These are phyloP conservation scores for Eutrigla gurnardus DNA, from an alignment of 2,797 vertebrate genomes.

Conservation along the genomic window DNA sequence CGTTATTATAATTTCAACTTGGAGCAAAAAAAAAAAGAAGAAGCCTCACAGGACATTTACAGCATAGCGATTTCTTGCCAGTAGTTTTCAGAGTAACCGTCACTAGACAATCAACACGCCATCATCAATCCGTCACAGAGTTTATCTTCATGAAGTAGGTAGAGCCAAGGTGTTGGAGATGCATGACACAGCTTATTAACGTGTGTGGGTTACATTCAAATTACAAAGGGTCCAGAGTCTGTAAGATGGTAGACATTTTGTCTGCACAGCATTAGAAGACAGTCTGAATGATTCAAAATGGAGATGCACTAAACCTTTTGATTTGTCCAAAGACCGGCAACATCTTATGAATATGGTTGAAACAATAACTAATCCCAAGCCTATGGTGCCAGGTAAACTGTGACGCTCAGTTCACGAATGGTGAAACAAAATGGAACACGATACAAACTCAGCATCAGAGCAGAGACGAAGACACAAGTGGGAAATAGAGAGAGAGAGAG, in stretches of 20 bases:
- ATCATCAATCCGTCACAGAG: constrained; percentile 14
- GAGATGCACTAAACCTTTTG: neutral
- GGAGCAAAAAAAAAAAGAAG: constrained; percentile 10
- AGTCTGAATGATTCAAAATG: constrained; percentile 10
- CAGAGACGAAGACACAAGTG: neutral
- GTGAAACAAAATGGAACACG: constrained; percentile 1
- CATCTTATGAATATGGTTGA: neutral
- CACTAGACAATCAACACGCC: constrained; percentile 14
- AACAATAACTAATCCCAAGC: no score
- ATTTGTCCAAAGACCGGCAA: neutral
- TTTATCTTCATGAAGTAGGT: constrained; percentile 15
- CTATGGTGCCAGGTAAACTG: neutral
- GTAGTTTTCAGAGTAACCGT: constrained; percentile 21
- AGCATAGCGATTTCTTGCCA: neutral
- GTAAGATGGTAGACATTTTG: constrained; percentile 15
- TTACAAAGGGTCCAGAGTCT: neutral
- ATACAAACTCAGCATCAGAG: constrained; percentile 7
- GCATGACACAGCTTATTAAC: constrained; percentile 1
- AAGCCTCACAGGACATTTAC: constrained; percentile 10
- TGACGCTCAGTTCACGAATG: neutral
- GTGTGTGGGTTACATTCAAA: neutral
- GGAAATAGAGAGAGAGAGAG: neutral
- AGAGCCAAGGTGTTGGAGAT: no score
- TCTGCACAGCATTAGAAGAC: neutral
- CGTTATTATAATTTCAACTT: constrained; percentile 10